Percentiles rank a stretch among this genome's conserved stretches.
Evolutionary conservation across 2,888 invertebrate genomes (phyloP).

Genomic region (Drosophila leonis): DNA sequence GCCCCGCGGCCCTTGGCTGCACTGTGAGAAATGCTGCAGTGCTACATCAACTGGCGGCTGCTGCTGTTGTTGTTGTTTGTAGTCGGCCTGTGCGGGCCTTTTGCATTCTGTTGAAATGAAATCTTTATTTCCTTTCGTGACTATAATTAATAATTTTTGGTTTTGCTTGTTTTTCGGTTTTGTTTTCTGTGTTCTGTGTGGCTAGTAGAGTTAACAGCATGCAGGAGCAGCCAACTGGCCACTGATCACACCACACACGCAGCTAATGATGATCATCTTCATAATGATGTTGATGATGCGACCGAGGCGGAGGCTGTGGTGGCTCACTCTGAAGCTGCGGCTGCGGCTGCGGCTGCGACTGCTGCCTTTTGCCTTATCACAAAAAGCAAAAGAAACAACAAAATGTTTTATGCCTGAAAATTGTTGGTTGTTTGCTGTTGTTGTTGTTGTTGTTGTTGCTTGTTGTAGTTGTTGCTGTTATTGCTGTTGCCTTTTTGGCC

Average conservation of each 20-base stretch:
- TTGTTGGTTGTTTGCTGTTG: conserved; percentile 62
- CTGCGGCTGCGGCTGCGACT: background rate
- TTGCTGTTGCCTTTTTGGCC: conserved; percentile 45
- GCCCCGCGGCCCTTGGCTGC: conserved; percentile 64
- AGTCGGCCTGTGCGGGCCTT: conserved; percentile 61
- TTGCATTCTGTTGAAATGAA: conserved; percentile 82
- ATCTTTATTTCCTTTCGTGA: conserved; percentile 84
- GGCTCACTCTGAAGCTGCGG: conserved; percentile 1
- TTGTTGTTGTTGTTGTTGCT: conserved; percentile 15
- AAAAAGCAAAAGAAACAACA: conserved; percentile 42
- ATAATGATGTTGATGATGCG: conserved; percentile 33
- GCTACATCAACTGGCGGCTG: conserved; percentile 57
- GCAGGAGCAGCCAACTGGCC: conserved; percentile 51
- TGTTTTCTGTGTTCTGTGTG: conserved; percentile 33
- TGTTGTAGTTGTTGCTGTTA: conserved; percentile 38
- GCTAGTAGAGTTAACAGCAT: conserved; percentile 51
- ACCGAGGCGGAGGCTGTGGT: conserved; percentile 1
- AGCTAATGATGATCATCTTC: conserved; percentile 55
- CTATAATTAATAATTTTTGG: conserved; percentile 83
- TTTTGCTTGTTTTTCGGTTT: conserved; percentile 49
- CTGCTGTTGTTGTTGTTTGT: conserved; percentile 21
- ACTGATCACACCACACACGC: conserved; percentile 77
- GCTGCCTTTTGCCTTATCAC: conserved; percentile 46
- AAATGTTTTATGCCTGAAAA: conserved; percentile 75
- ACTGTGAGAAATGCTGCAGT: conserved; percentile 70